phyloP scores from a whole-genome alignment of 2,888 invertebrate species.

The Acanthosepion lycidas region DNA sequence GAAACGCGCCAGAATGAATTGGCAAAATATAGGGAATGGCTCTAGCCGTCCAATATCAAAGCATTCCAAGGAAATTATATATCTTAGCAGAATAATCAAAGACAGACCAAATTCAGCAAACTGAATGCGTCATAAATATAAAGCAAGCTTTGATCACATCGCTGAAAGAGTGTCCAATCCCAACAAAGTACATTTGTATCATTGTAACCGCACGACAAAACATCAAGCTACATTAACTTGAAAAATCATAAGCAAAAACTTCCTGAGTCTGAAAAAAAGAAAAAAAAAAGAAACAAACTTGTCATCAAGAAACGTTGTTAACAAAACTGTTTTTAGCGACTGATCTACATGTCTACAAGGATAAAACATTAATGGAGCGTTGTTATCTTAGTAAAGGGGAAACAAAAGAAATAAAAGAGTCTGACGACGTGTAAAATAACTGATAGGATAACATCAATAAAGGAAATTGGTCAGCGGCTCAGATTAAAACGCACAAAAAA shows the following conservation, averaged over 20 bases:
- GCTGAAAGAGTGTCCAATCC: background rate
- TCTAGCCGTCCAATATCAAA: slow-evolving; percentile 9
- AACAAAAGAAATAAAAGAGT: background rate
- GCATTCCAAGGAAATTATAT: slow-evolving; percentile 21
- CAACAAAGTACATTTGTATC: background rate
- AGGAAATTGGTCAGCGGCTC: background rate
- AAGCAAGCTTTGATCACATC: background rate
- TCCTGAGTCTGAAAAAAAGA: background rate
- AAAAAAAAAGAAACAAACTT: background rate
- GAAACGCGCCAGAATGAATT: background rate
- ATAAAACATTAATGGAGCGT: background rate
- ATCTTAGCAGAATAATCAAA: background rate
- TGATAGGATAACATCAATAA: background rate
- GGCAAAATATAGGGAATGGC: background rate
- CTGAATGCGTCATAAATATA: background rate
- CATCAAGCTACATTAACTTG: background rate
- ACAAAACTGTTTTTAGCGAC: background rate
- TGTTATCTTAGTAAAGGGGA: background rate
- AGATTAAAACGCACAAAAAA: background rate
- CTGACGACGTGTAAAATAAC: background rate
- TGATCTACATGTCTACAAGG: background rate
- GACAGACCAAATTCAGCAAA: background rate
- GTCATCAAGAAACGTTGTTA: background rate
- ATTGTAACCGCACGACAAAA: background rate
- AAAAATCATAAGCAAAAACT: background rate